Evolutionary conservation across 2,797 vertebrate species (phyloP), one percentile per base, ranked within the genome.

Genomic region (Luscinia megarhynchos): DNA sequence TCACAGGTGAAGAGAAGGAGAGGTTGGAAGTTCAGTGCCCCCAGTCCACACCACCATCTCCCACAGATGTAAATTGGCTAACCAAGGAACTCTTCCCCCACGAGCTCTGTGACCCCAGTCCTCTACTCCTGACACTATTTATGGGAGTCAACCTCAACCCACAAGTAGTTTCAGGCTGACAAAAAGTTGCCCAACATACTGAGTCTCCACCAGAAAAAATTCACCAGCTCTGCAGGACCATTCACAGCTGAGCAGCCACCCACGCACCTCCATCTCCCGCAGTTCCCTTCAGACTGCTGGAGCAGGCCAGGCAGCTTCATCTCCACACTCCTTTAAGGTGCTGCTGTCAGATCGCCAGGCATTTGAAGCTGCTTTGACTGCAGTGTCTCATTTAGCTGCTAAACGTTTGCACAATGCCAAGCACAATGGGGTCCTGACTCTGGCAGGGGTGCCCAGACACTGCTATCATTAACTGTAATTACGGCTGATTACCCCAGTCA

Each of bases 401-500:
- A 89, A 93, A 83, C 11, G 79, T 92, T 97, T 94, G 82, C 95
- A 90, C 84, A 96, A 74, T 62, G 57, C 84, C 7, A 9, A 85
- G 69, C 80, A 67, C 83, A 77, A 74, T 48, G 77, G 83, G 91
- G 94, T 90, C 93, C 80, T 46, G 74, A 34, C 59, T 88, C 64
- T 94, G 91, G 54, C 80, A 92, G 23, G 48, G 91, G 46, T 87
- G 87, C 87, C 94, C 79, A 96, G 91, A 91, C 87, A 54, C 57
- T 61, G 43, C 74, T 84, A 27, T 89, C 85, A 96, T 95, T 94
- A 91, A 83, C 88, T 70, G 0, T 87, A 96, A 95, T 96, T 96
- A 94, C 0, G 8, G 57, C 90, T 58, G 80, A 91, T 96, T 95
- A 88, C 81, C 54, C 81, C 93, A 94, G 96, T 94, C 83, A 29